Conservation (phyloP, 1,140 invertebrate genomes). For the Oncopodura yosiiana region DNA sequence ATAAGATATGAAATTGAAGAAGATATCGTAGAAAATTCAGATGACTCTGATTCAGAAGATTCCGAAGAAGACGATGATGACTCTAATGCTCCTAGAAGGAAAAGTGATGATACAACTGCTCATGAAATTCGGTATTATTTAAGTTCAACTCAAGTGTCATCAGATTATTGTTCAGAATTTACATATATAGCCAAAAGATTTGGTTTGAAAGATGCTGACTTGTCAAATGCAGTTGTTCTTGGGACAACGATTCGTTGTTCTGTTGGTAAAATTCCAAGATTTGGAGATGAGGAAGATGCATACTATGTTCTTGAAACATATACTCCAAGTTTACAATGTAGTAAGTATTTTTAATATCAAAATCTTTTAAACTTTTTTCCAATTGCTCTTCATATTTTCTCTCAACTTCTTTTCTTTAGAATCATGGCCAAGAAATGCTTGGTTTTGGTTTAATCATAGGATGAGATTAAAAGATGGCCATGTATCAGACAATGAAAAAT, state of each 20-base stretch:
- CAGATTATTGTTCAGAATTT: slow-evolving; percentile 27
- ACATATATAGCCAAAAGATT: slow-evolving; percentile 9
- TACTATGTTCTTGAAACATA: no score
- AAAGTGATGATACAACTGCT: not conserved
- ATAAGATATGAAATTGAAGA: slow-evolving; percentile 23
- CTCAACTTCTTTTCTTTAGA: no score
- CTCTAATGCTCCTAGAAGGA: not conserved
- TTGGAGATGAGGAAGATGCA: not conserved
- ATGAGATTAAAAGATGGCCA: no score
- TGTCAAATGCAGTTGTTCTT: slow-evolving; percentile 11
- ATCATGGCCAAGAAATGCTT: no score
- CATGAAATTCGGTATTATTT: slow-evolving; percentile 44
- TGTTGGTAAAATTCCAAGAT: not conserved
- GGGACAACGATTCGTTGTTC: slow-evolving; percentile 27
- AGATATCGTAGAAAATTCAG: no score
- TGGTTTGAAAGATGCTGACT: not conserved
- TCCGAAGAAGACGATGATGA: slow-evolving; percentile 34
- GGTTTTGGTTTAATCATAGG: no score
- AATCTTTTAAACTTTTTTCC: no score
- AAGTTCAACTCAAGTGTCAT: slow-evolving; percentile 47
- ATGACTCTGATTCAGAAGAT: slow-evolving; percentile 40
- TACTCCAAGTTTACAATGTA: no score
- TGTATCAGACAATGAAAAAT: no score
- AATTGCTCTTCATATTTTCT: no score
- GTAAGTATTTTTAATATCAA: no score